Evolutionary conservation across 1,140 invertebrate genomes (phyloP).

Genomic region (Mactra quadrangularis): DNA sequence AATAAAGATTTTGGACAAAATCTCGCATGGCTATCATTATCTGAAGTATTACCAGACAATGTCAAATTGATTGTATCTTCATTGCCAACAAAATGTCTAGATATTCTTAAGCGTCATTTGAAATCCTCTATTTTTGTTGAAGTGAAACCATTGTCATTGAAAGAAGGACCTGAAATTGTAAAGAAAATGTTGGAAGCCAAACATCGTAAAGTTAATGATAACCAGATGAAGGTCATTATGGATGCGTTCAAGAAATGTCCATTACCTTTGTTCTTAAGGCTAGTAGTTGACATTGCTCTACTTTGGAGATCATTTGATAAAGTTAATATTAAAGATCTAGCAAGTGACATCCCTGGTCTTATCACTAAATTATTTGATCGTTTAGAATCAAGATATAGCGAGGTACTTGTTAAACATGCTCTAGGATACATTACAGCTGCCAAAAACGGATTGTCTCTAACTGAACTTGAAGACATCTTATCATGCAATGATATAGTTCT

Average conservation of each 20-base stretch:
- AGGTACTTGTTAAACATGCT: slow-evolving; percentile 65
- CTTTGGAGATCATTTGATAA: slow-evolving; percentile 68
- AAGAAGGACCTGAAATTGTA: slow-evolving; percentile 68
- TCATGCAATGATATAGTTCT: slow-evolving; percentile 78
- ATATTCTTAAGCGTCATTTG: slow-evolving; percentile 63
- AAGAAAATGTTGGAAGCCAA: slow-evolving; percentile 66
- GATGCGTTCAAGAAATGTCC: slow-evolving; percentile 68
- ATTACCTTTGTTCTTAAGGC: slow-evolving; percentile 67
- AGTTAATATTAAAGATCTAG: slow-evolving; percentile 34
- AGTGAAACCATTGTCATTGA: slow-evolving; percentile 62
- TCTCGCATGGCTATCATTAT: slow-evolving; percentile 75
- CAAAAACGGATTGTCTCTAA: slow-evolving; percentile 72
- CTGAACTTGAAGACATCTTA: slow-evolving; percentile 77
- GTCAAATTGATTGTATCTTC: slow-evolving; percentile 74
- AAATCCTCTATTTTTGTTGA: slow-evolving; percentile 60
- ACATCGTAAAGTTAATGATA: slow-evolving; percentile 87
- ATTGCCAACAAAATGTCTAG: slow-evolving; percentile 64
- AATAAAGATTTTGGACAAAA: slow-evolving; percentile 66
- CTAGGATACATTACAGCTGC: slow-evolving; percentile 85
- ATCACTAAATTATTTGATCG: slow-evolving; percentile 70
- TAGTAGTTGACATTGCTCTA: slow-evolving; percentile 64
- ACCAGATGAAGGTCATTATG: slow-evolving; percentile 68
- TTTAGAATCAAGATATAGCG: slow-evolving; percentile 69
- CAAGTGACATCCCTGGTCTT: slow-evolving; percentile 59
- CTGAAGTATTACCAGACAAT: slow-evolving; percentile 86